Evolutionary conservation across 1,140 invertebrate species (phyloP), one percentile per base, ranked within the genome.

Genomic region (Plodia interpunctella): DNA sequence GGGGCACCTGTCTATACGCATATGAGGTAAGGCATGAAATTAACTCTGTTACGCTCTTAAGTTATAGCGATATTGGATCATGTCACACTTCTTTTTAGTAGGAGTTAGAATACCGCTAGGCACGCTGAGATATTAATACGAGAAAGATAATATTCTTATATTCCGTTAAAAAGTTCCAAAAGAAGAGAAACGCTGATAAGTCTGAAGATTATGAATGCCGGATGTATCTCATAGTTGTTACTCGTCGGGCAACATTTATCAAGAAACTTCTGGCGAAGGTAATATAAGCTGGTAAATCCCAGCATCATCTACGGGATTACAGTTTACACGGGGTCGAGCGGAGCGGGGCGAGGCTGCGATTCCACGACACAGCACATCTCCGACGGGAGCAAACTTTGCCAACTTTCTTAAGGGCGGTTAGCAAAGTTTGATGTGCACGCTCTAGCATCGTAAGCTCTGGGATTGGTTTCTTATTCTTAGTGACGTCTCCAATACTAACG

Each of bases 381-480:
- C 66, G 74, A 80, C 72, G 73, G 77, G 80, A 80, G 77, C 65
- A 65, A 86, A 88, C 79, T 87, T 87, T 74, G 62, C 64, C 79
- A 87, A 88, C 81, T 88, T 86, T 84, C 81, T 86, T 87, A 83
- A 83, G 80, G 80, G 75, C 78, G 81, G 83, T 88, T 87, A 78
- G 73, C 74, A 67, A 88, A 88, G 80, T 88, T 88, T 79, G 81
- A 86, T 81, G 77, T 84, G 76, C 77, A 80, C 76, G 78, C 81
- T 76, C 75, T 76, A 65, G 64, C 72, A 75, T 72, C 71, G 72
- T 87, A 87, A 87, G 79, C 84, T 78, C 69, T 60, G 74, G 82
- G 80, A 81, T 85, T 72, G 72, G 71, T 79, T 81, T 83, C 79
- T 83, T 74, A 59, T 25, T 25, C 21, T 25, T 25, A 83, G 79